Evolutionary conservation across 2,113 vertebrate genomes (phyloP), one percentile per base, ranked within the genome.

Genomic region (Prolemur simus): DNA sequence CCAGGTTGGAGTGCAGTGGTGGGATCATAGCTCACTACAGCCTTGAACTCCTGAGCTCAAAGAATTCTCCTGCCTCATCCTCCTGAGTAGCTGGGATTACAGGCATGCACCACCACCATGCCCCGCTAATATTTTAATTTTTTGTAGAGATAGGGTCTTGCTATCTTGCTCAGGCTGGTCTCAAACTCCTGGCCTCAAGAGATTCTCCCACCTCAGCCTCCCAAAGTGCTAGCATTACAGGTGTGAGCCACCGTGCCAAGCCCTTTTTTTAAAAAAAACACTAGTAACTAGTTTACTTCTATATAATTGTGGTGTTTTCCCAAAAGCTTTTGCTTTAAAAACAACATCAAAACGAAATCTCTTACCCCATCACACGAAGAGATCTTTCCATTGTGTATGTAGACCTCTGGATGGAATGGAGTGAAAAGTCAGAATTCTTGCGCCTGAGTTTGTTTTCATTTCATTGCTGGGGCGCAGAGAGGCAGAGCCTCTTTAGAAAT

Each of bases 81-180:
- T 76, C 42, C 4, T 17, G 8, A 47, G 73, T 76, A 76, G 42
- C 25, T 76, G 42, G 42, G 73, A 76, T 4, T 47, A 32, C 27
- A 76, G 27, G 27, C 3, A 4, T 1, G 4, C 2, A 0, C 8
- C 2, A 0, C 7, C 27, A 76, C 42, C 6, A 76, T 4, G 14
- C 73, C 15, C 42, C 15, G 2, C 42, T 76, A 32, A 47, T 47
- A 17, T 47, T 76, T 10, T 32, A 47, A 27, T 63, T 63, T 63
- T 63, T 27, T 63, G 58, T 63, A 63, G 58, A 63, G 25, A 27
- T 11, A 63, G 4, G 58, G 25, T 27, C 58, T 63, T 63, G 54
- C 18, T 56, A 56, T 56, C 18, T 27, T 42, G 73, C 2, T 13
- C 42, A 18, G 42, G 73, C 73, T 76, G 73, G 14, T 76, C 73